phyloP scores from a whole-genome alignment of 2,113 vertebrate genomes.

The Leucopsar rothschildi region DNA sequence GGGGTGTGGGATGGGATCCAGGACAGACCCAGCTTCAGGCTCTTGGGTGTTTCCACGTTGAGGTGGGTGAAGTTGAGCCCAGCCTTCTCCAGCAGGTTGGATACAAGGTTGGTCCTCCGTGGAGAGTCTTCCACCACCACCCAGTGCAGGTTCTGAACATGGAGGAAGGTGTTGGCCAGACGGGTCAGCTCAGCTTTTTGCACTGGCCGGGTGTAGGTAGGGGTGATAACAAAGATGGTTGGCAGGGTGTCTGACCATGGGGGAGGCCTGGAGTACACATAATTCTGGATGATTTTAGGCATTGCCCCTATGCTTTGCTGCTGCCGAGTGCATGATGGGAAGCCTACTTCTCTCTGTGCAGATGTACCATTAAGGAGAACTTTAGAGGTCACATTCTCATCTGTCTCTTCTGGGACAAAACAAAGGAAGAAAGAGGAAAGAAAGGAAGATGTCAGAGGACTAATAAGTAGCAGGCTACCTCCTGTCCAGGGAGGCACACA shows the following conservation, averaged over 20 bases:
- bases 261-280: constrained; percentile 76
- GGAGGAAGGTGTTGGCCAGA: constrained; percentile 89
- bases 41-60: constrained; percentile 82
- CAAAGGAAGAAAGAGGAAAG: background rate
- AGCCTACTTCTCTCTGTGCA: constrained; percentile 57
- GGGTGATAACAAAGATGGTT: constrained; percentile 84
- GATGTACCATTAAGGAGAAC: constrained; percentile 47
- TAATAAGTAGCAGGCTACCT: background rate
- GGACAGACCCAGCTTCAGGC: constrained; percentile 75
- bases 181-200: constrained; percentile 95
- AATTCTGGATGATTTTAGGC: constrained; percentile 62
- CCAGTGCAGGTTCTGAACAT: constrained; percentile 92
- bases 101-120: constrained; percentile 79
- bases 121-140: constrained; percentile 89
- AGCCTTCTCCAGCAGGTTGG: constrained; percentile 79
- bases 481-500: background rate
- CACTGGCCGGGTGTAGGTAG: constrained; percentile 85
- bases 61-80: constrained; percentile 91
- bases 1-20: constrained; percentile 79
- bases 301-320: constrained; percentile 25
- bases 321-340: constrained; percentile 55
- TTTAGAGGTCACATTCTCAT: constrained; percentile 70
- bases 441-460: background rate
- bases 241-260: constrained; percentile 80
- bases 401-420: constrained; percentile 64